These are phyloP conservation scores for Idaea biselata DNA, from an alignment of 2,888 invertebrate species.

Conservation along the genomic window DNA sequence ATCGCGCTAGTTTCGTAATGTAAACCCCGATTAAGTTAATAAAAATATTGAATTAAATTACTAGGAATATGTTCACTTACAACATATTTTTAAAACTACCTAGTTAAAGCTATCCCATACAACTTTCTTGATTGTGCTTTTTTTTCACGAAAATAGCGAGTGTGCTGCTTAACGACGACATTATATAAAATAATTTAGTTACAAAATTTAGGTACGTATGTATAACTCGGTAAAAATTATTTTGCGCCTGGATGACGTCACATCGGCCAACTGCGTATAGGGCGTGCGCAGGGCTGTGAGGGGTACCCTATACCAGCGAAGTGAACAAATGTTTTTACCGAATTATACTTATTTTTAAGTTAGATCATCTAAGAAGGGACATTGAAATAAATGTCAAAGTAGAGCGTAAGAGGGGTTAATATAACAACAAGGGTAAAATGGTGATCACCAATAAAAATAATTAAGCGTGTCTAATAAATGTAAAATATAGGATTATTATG, in stretches of 20 bases:
- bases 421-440: background rate
- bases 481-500: slow-evolving; percentile 16
- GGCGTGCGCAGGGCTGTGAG: too few species aligned
- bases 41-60: background rate
- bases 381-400: background rate
- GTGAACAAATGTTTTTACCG: too few species aligned
- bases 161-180: slow-evolving; percentile 36
- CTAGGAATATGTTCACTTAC: background rate
- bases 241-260: too few species aligned
- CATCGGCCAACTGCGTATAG: too few species aligned
- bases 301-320: too few species aligned
- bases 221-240: too few species aligned
- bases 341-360: background rate
- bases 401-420: background rate
- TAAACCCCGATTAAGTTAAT: background rate
- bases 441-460: background rate
- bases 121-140: slow-evolving; percentile 71
- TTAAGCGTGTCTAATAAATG: slow-evolving; percentile 13
- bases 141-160: slow-evolving; percentile 57
- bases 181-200: slow-evolving; percentile 2
- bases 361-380: background rate
- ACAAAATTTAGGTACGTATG: background rate
- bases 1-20: too few species aligned
- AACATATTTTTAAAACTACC: slow-evolving; percentile 33
- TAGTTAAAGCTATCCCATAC: slow-evolving; percentile 81